Evolutionary conservation across 1,140 invertebrate species (phyloP), one percentile per base, ranked within the genome.

Genomic region (Pseudachorutes palmiensis): DNA sequence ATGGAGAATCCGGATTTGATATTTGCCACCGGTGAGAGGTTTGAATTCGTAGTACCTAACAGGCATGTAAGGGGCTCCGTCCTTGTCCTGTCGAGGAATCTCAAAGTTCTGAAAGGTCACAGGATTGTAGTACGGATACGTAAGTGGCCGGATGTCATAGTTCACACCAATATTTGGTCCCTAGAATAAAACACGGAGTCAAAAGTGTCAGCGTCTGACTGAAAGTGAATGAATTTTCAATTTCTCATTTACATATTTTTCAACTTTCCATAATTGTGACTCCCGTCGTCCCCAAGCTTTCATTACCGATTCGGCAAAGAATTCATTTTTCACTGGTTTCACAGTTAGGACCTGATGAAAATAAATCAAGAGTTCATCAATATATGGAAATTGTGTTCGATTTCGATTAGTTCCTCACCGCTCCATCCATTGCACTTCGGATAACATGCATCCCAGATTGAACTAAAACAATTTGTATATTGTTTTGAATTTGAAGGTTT

Each of bases 51-150:
- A 67, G 30, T 63, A 67, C 51, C 66, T 14, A 28, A 48, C 48
- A 26, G 66, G 66, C 66, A 67, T 67, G 29, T 67, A 67, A n/a
- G 60, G 30, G n/a, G 36, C 66, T 51, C 66, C 66, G 14, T 36
- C 24, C 9, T 45, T 16, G 31, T 63, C 60, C 31, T 57, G 55
- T 31, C 60, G 33, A 5, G 59, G 28, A 24, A 55, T 14, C 58
- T 67, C 66, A 49, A 62, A 67, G 22, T 62, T 67, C 9, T 63
- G 62, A 48, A 30, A 67, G 5, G 66, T 62, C 12, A 67, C 66
- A 22, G 66, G 66, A 58, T 67, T 67, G 58, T 67, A 67, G 31
- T n/a, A 63, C 2, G 59, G 60, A 41, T 67, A 67, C 1, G 24
- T n/a, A 12, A 67, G 29, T 12, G 66, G 66, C 14, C 22, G 62